Base-by-base conservation (phyloP, 2,797 vertebrate species). In the Atherinosoma microstoma region DNA sequence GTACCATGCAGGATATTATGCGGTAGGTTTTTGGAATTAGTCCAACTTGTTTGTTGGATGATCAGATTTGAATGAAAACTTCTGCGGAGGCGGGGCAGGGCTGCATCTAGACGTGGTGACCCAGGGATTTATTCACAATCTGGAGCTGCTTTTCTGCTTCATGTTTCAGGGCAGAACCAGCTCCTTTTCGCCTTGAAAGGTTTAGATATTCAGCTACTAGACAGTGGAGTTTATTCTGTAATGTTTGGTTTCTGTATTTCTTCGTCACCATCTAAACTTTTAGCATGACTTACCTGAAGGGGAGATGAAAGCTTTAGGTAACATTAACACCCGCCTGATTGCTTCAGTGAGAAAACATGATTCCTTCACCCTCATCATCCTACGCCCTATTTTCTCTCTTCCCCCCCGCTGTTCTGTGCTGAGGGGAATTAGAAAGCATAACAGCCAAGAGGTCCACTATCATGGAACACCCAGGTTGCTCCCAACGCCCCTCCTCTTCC, bases 391-490 rank as follows among this genome's bases (percentile, higher is more conserved):
- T 53, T 63, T 66, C 77, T 68, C 81, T 70, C 49, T 45, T 65
- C 70, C 82, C 84, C 63, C 85, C 84, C 42, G 82, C 89, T 83
- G 84, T 53, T 80, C 79, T 67, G 86, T 20, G 65, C 84, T 95
- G 94, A 90, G 91, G 95, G 94, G 95, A 96, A 96, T 96, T 90
- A 91, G 88, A 95, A 94, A 94, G 94, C 93, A 95, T 92, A 96
- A 95, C 96, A 92, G 94, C 91, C 92, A 77, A 93, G 93, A 92
- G 70, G 93, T 93, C 93, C 90, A 91, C 94, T 88, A 82, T 89
- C 89, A 67, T 80, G 90, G 96, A 97, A 97, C 96, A 97, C 97
- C 97, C 97, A 97, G 91, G 95, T 95, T 86, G 96, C 93, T 92
- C 68, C 64, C 51, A 34, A 54, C 57, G 69, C 69, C 81, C 73